Evolutionary conservation across 37 sponge, comb jelly and placozoan genomes (phyloP).

Genomic region (Theonella swinhoei): DNA sequence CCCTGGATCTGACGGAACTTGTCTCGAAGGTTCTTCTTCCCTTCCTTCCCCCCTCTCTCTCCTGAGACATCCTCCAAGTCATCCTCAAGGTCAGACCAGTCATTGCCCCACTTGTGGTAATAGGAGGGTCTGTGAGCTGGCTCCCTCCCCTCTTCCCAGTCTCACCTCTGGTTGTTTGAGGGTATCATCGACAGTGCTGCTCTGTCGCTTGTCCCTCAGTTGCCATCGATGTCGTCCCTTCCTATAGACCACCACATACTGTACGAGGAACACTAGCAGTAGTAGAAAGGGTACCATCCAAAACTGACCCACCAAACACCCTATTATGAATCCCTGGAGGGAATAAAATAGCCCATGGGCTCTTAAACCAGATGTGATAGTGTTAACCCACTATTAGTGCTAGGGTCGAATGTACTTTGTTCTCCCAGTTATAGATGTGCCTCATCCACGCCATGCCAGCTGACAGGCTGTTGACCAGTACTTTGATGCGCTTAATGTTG

Average conservation of each 20-base stretch:
- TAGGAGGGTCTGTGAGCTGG: too few species aligned
- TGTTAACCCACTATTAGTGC: conserved; percentile 65
- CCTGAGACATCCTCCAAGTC: background rate
- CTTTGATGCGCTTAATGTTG: conserved; percentile 54
- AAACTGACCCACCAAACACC: conserved; percentile 65
- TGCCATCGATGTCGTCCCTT: conserved; percentile 36
- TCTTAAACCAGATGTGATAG: too few species aligned
- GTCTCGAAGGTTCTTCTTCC: conserved; percentile 1
- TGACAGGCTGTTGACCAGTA: conserved; percentile 40
- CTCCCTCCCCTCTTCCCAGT: background rate
- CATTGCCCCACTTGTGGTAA: conserved; percentile 2
- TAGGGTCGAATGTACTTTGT: conserved; percentile 30
- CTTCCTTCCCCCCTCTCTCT: background rate
- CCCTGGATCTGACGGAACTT: conserved; percentile 61
- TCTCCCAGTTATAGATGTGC: conserved; percentile 69
- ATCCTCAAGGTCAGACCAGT: conserved; percentile 49
- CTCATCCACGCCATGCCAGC: conserved; percentile 40
- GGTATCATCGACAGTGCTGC: background rate
- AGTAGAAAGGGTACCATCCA: conserved; percentile 73
- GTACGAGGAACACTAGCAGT: conserved; percentile 47
- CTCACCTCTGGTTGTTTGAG: too few species aligned
- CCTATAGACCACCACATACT: conserved; percentile 61
- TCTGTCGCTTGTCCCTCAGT: background rate
- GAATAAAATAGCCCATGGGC: background rate
- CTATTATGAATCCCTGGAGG: conserved; percentile 73